These are phyloP conservation scores for Campopleginae sp. DNA, from an alignment of 2,888 invertebrate genomes.

Conservation along the genomic window DNA sequence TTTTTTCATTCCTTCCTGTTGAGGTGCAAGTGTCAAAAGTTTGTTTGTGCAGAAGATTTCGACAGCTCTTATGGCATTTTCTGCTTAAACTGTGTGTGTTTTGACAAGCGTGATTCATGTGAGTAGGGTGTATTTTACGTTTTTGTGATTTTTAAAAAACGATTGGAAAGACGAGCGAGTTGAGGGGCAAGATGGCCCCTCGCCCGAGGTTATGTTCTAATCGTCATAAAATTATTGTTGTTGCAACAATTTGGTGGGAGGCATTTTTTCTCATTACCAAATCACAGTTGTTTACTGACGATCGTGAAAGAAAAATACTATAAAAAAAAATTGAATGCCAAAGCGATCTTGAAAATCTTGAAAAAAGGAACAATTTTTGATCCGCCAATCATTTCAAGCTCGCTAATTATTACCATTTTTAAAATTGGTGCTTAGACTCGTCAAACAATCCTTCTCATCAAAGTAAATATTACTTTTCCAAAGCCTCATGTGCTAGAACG, in stretches of 20 bases:
- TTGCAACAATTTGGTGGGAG: neutral
- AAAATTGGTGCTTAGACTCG: neutral
- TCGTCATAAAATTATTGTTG: neutral
- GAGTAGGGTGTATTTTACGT: constrained; percentile 17
- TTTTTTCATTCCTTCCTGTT: constrained; percentile 9
- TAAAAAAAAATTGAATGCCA: neutral
- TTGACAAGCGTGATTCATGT: neutral
- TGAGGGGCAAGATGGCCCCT: constrained; percentile 59
- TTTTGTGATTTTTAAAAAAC: constrained; percentile 1
- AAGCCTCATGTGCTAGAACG: neutral
- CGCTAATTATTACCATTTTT: neutral
- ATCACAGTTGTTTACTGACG: constrained; percentile 4
- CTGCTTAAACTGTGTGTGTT: neutral
- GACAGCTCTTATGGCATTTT: neutral
- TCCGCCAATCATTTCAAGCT: neutral
- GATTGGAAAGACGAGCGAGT: neutral
- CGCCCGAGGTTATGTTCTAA: constrained; percentile 46
- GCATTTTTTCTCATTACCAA: neutral
- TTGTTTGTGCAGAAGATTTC: neutral
- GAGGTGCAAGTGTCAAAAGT: constrained; percentile 27
- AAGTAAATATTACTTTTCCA: neutral
- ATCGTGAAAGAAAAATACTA: neutral
- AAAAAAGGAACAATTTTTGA: neutral
- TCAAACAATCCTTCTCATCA: neutral
- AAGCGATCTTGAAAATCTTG: neutral